Percentiles rank a stretch among this genome's conserved stretches.
These are phyloP conservation scores for Archilochus colubris DNA, from an alignment of 2,113 vertebrate genomes.

Conservation along the genomic window DNA sequence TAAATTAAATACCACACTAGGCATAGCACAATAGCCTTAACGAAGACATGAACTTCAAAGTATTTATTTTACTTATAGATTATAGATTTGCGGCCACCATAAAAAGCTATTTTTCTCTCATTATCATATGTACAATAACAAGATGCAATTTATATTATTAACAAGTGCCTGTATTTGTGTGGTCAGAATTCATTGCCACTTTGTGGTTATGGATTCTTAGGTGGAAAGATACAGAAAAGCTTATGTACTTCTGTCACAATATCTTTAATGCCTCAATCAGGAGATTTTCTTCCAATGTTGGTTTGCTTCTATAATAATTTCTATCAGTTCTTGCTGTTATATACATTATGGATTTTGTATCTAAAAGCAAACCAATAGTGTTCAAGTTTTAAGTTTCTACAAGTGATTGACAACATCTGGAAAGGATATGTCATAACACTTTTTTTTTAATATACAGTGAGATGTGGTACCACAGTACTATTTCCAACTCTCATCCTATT, in stretches of 20 bases:
- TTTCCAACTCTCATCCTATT: background rate
- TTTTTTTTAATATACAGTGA: background rate
- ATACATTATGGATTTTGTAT: background rate
- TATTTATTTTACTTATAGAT: background rate
- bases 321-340: background rate
- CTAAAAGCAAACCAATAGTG: background rate
- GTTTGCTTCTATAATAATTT: background rate
- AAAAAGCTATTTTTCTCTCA: background rate
- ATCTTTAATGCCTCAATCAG: background rate
- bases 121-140: background rate
- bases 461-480: background rate
- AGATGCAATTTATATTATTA: background rate
- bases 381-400: background rate
- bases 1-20: background rate
- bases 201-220: background rate
- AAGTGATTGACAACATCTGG: background rate
- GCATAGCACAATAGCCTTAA: background rate
- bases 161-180: background rate
- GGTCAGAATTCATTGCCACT: background rate
- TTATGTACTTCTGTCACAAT: background rate
- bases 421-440: too few species aligned
- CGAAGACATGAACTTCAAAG: background rate
- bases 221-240: background rate
- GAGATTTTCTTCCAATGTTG: background rate
- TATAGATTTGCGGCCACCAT: background rate